A percentile compares a stretch with the other conserved stretches of the same genome.
These are phyloP conservation scores for Loripinus fragilis DNA, from an alignment of 2,888 invertebrate genomes.

Conservation along the genomic window DNA sequence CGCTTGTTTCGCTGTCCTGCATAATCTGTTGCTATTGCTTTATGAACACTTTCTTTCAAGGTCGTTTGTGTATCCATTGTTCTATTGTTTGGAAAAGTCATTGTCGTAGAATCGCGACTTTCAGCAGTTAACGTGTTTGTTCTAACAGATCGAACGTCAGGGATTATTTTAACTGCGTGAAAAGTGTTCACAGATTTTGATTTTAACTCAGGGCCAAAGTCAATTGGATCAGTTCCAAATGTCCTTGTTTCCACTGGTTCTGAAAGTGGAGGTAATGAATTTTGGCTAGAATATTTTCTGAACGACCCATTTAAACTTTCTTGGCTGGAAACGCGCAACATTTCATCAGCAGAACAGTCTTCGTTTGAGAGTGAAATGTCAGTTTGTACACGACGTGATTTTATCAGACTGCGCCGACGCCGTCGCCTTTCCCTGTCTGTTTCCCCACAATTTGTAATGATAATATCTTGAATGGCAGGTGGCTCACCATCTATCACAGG, in stretches of 20 bases:
- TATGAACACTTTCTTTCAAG: conserved; percentile 43
- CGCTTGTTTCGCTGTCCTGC: conserved; percentile 68
- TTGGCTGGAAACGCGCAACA: conserved; percentile 50
- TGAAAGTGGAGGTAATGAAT: conserved; percentile 41
- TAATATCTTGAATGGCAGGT: conserved; percentile 64
- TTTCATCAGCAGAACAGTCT: conserved; percentile 27
- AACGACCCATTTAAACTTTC: conserved; percentile 56
- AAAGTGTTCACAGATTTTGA: conserved; percentile 59
- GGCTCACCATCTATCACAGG: conserved; percentile 58
- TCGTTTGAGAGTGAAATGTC: conserved; percentile 58
- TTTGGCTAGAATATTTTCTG: conserved; percentile 41
- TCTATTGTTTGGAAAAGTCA: conserved; percentile 56
- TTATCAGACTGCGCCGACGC: conserved; percentile 56
- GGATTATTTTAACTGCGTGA: conserved; percentile 61
- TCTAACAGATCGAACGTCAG: conserved; percentile 59
- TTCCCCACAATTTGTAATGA: conserved; percentile 57
- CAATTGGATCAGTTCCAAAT: conserved; percentile 57
- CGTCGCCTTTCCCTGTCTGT: conserved; percentile 48
- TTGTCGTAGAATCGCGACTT: conserved; percentile 54
- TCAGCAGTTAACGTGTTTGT: conserved; percentile 57
- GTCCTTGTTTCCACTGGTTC: conserved; percentile 52
- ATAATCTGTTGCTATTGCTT: conserved; percentile 65
- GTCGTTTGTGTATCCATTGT: conserved; percentile 66
- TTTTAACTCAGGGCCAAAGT: conserved; percentile 38
- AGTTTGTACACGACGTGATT: conserved; percentile 64